Conservation (phyloP, 2,113 vertebrate genomes). For the Coreoperca whiteheadi region DNA sequence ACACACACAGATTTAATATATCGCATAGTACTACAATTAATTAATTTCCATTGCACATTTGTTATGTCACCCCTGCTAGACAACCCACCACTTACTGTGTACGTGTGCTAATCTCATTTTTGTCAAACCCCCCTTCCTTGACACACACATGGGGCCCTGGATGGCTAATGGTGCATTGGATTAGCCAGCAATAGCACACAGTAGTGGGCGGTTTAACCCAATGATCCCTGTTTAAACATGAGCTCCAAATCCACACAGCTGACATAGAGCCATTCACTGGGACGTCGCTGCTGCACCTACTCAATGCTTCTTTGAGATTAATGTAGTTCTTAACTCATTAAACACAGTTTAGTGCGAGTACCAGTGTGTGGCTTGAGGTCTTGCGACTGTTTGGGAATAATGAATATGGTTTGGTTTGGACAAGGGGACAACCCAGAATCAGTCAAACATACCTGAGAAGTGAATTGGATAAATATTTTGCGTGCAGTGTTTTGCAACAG, state of each 20-base stretch:
- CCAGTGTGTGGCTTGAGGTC: not conserved
- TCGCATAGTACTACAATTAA: not conserved
- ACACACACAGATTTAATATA: not conserved
- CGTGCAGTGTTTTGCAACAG: slow-evolving; percentile 42
- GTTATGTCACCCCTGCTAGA: not conserved
- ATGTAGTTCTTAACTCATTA: slow-evolving; percentile 19
- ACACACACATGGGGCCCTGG: slow-evolving; percentile 23
- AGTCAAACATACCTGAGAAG: slow-evolving; percentile 46
- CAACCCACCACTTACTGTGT: not conserved
- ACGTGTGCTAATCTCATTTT: slow-evolving; percentile 3
- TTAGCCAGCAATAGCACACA: slow-evolving; percentile 60
- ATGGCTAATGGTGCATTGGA: slow-evolving; percentile 57
- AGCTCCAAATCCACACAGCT: slow-evolving; percentile 67
- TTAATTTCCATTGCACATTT: not conserved
- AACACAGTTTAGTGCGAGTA: not conserved
- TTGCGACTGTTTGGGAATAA: not conserved
- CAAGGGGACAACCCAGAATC: slow-evolving; percentile 1
- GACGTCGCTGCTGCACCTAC: slow-evolving; percentile 7
- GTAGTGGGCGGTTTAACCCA: slow-evolving; percentile 72
- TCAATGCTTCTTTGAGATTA: slow-evolving; percentile 16
- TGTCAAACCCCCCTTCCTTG: not conserved
- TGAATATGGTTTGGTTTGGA: slow-evolving; percentile 1
- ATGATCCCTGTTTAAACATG: slow-evolving; percentile 73
- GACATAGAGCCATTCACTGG: slow-evolving; percentile 52
- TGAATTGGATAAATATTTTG: slow-evolving; percentile 69